Base-by-base conservation (phyloP, 2,888 invertebrate species). In the Rhorus exstirpatorius region DNA sequence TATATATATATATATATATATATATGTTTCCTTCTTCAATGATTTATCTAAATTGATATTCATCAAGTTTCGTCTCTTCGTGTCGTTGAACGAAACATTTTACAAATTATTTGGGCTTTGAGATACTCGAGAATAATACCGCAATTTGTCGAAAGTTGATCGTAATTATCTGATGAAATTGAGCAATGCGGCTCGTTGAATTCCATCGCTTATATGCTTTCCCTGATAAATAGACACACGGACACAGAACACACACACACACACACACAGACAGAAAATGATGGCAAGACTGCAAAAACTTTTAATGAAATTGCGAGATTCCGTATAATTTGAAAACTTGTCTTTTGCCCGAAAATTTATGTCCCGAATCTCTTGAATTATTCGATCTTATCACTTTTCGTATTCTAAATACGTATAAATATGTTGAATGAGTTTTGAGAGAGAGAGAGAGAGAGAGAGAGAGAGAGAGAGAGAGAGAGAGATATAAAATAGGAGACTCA, bases 401-500 rank as follows among this genome's bases (percentile, higher is more conserved):
- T 7, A 51, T n/a, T 67, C 21, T 17, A 53, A 71, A 26, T 60
- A 51, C 17, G 49, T 6, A 61, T 53, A 17, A 38, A 49, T n/a
- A n/a, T n/a, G n/a, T n/a, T n/a, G n/a, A n/a, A n/a, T n/a, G 24
- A 6, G 21, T 38, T 8, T 24, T 31, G 6, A 3, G 41, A 14
- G 6, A 24, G 31, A 60, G 6, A 46, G 4, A 10, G 53, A 4
- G 6, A 46, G 4, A 10, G 53, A 4, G n/a, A n/a, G n/a, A n/a
- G n/a, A n/a, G n/a, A n/a, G 44, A 7, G 41, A 10, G 1, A 17
- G 3, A 35, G 17, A 4, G 8, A 12, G 21, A 51, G 17, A 21
- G 12, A 38, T 10, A 3, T 31, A 31, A 12, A 35, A 55, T 12
- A 67, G 31, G 21, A 31, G 68, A 88, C 93, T 93, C 92, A 96